Evolutionary conservation across 2,113 vertebrate species (phyloP), one percentile per base, ranked within the genome.

Genomic region (Rhineura floridana): DNA sequence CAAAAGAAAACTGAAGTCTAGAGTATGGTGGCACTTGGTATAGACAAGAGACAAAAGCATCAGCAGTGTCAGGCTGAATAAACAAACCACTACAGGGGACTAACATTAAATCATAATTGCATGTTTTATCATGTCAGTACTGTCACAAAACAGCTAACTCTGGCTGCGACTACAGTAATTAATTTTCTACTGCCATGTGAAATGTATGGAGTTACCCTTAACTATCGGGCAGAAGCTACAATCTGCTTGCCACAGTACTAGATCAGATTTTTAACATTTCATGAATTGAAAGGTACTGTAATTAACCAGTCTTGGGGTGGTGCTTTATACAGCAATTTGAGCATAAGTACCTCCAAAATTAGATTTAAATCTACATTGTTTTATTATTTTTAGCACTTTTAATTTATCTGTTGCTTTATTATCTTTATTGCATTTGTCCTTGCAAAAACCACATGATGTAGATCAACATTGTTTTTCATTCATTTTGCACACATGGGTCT

Each of bases 101-200:
- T 93, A 93, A 87, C 88, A 92, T 93, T 94, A 91, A 91, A 87
- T 87, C 91, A 84, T 91, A 95, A 94, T 94, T 93, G 89, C 89
- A 93, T 93, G 91, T 93, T 95, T 95, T 93, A 89, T 82, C 84
- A 36, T 90, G 91, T 91, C 92, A 92, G 30, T 83, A 76, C 23
- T 73, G 76, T 94, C 92, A 93, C 86, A 52, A 92, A 95, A 82
- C 91, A 90, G 81, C 87, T 69, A 91, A 84, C 87, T 92, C 73
- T 89, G 79, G 83, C 81, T 91, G 91, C 84, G 46, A 91, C 92
- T 89, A 94, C 82, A 92, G 86, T 93, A 90, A 95, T 94, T 91
- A 89, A 91, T 93, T 91, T 94, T 93, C 81, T 78, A 93, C 84
- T 93, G 88, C 82, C 76, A 50, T 63, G 87, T 93, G 93, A 93